Evolutionary conservation across 2,888 invertebrate genomes (phyloP).

Genomic region (Rhamphomyia laevipes): DNA sequence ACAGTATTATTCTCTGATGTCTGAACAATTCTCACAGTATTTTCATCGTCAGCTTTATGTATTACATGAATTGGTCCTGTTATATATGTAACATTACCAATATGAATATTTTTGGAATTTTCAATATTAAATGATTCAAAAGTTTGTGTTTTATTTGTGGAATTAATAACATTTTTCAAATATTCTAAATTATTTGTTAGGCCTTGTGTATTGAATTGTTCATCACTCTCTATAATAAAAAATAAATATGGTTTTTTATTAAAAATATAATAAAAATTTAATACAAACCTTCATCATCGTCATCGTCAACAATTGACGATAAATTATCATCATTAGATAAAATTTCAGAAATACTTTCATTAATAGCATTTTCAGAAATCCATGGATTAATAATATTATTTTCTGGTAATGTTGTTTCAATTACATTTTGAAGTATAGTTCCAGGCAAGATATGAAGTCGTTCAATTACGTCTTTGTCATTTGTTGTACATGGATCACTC

Average conservation of each 20-base stretch:
- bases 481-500: too few species aligned
- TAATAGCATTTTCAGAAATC: neutral
- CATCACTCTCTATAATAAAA: too few species aligned
- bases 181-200: neutral
- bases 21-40: neutral
- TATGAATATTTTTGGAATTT: constrained; percentile 38
- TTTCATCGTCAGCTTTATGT: constrained; percentile 4
- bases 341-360: neutral
- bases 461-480: too few species aligned
- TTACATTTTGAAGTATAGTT: too few species aligned
- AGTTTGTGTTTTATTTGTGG: constrained; percentile 28
- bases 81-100: constrained; percentile 41
- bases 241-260: too few species aligned
- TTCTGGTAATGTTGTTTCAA: neutral
- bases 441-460: too few species aligned
- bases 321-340: neutral
- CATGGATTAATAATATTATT: neutral
- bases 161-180: constrained; percentile 20
- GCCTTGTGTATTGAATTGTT: too few species aligned
- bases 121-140: constrained; percentile 32
- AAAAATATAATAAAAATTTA: too few species aligned
- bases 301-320: neutral
- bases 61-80: constrained; percentile 35
- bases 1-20: constrained; percentile 7
- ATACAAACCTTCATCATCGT: neutral